Conservation (phyloP, 2,888 invertebrate genomes). For the Machimus atricapillus region DNA sequence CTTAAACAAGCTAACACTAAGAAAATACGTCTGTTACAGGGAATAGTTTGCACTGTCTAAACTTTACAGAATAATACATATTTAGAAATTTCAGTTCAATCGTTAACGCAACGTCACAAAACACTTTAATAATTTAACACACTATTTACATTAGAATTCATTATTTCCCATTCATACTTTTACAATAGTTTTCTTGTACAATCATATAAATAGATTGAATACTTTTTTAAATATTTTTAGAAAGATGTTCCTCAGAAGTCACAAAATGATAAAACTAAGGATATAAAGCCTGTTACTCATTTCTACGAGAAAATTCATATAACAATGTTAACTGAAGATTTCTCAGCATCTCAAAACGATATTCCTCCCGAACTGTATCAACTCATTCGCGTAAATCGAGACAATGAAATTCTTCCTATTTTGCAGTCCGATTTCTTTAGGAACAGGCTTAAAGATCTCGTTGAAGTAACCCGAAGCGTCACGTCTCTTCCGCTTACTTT, state of each 20-base stretch:
- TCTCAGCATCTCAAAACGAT: conserved; percentile 70
- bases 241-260: background rate
- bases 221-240: background rate
- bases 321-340: conserved; percentile 77
- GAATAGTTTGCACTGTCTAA: too few relatives aligned
- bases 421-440: conserved; percentile 84
- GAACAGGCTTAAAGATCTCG: conserved; percentile 78
- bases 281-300: conserved; percentile 73
- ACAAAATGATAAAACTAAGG: background rate
- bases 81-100: too few relatives aligned
- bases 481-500: conserved; percentile 72
- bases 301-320: conserved; percentile 76
- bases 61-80: too few relatives aligned
- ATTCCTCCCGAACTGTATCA: conserved; percentile 74
- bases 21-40: too few relatives aligned
- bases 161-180: too few relatives aligned
- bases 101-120: too few relatives aligned
- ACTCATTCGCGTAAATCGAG: conserved; percentile 69
- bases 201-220: background rate
- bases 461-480: conserved; percentile 69
- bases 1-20: too few relatives aligned
- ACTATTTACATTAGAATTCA: too few relatives aligned
- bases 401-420: conserved; percentile 79
- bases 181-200: too few relatives aligned
- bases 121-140: too few relatives aligned